These are phyloP conservation scores for Etheostoma nigrum DNA, from an alignment of 2,797 vertebrate genomes.

Conservation along the genomic window DNA sequence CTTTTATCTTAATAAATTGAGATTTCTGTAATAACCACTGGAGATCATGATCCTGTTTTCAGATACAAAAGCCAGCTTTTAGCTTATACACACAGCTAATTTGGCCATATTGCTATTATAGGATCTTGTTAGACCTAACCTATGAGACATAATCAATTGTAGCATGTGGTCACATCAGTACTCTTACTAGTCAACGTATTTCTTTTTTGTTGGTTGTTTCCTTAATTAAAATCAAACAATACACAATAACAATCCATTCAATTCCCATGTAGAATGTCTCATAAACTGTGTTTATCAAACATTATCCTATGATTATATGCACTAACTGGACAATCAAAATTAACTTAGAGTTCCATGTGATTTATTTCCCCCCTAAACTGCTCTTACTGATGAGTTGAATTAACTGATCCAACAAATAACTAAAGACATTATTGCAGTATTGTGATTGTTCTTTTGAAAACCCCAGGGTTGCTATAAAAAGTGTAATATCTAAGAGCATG, in stretches of 20 bases:
- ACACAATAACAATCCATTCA: conserved; percentile 36
- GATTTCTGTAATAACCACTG: background rate
- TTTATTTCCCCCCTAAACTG: background rate
- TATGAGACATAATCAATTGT: conserved; percentile 1
- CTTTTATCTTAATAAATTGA: conserved; percentile 23
- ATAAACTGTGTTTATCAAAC: conserved; percentile 20
- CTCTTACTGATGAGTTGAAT: conserved; percentile 4
- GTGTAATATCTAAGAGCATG: background rate
- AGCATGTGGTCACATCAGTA: background rate
- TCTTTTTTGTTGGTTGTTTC: background rate
- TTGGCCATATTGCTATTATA: background rate
- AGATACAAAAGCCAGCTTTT: background rate
- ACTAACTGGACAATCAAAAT: conserved; percentile 5
- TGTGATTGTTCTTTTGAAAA: conserved; percentile 6
- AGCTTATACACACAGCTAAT: background rate
- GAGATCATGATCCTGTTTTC: background rate
- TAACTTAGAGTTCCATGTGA: background rate
- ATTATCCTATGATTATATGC: conserved; percentile 10
- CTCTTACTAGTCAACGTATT: background rate
- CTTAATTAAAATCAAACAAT: background rate
- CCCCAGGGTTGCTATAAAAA: background rate
- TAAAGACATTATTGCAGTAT: background rate
- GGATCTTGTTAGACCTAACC: background rate
- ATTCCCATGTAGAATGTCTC: conserved; percentile 32
- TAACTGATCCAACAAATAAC: conserved; percentile 10